Base-by-base conservation (phyloP, 1,140 invertebrate genomes). In the Latrodectus geometricus region DNA sequence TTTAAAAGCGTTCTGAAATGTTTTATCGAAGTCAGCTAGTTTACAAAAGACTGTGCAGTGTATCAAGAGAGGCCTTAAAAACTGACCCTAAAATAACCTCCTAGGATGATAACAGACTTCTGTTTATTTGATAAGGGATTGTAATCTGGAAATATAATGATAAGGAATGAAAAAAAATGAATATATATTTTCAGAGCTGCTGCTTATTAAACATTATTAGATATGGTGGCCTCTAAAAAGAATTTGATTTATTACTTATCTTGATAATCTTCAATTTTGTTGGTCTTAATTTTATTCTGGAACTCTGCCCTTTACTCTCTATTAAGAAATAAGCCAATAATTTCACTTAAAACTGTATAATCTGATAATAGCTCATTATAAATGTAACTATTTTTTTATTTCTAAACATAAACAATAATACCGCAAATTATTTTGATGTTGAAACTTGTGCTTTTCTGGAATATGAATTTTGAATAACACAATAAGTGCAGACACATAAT, bases 101-200 rank as follows among this genome's bases (percentile, higher is more conserved):
- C 21, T 17, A 61, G 9, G 66, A 17, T 80, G 79, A 82, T 82
- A 82, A 56, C 69, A 1, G 50, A 61, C 66, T 66, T 14, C 35
- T 82, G 79, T 82, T 82, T 82, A 82, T 82, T 82, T 82, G 79
- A 82, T 82, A 82, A 82, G 79, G 35, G 35, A 54, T 35, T 69
- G 66, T 80, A 80, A 80, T 73, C 79, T 82, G 20, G 48, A 82
- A 82, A 72, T 73, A 82, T 82, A 82, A 82, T 61, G 79, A 82
- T 73, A 73, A 82, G 72, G 21, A 73, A 50, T 48, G 48, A 14
- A 80, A 15, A 80, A 54, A 78, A 78, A 48, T 78, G 20, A 56
- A 66, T 17, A 52, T 3, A 15, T 21, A 54, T 76, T 76, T 17
- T 48, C 12, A 49, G 9, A 54, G 17, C 78, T 8, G 8, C 69